phyloP scores from a whole-genome alignment of 2,888 invertebrate species.

The Thalpophila matura region DNA sequence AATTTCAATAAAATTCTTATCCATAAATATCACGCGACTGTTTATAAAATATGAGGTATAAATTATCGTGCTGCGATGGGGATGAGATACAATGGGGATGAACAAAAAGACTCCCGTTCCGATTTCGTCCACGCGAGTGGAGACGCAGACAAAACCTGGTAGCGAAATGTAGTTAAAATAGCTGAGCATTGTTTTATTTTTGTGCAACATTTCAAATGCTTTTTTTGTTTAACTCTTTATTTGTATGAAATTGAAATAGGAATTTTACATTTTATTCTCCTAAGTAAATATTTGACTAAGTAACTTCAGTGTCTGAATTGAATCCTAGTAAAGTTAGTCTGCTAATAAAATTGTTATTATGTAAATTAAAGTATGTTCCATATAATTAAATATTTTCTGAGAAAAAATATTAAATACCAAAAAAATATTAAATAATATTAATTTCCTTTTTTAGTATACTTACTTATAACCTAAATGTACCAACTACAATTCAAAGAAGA shows the following conservation, averaged over 20 bases:
- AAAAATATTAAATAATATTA: no score
- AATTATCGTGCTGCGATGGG: constrained; percentile 38
- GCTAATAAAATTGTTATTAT: no score
- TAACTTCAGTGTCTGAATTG: no score
- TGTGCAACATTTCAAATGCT: constrained; percentile 14
- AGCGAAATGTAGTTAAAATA: constrained; percentile 38
- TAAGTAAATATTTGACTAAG: no score
- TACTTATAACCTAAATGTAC: no score
- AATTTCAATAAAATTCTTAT: constrained; percentile 30
- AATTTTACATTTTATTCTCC: no score
- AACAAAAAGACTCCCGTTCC: constrained; percentile 43
- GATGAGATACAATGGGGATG: constrained; percentile 46
- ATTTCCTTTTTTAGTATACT: no score
- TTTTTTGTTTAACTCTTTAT: constrained; percentile 10
- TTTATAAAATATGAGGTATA: constrained; percentile 49
- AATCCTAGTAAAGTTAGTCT: no score
- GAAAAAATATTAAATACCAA: no score
- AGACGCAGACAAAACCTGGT: constrained; percentile 43
- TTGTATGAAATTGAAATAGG: neutral
- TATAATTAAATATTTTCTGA: no score
- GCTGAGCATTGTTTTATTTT: constrained; percentile 44
- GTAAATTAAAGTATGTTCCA: no score
- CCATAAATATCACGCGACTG: constrained; percentile 19
- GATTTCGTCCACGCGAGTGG: constrained; percentile 49
- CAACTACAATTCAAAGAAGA: no score